These are phyloP conservation scores for Lagopus leucura DNA, from an alignment of 2,113 vertebrate species.

Conservation along the genomic window DNA sequence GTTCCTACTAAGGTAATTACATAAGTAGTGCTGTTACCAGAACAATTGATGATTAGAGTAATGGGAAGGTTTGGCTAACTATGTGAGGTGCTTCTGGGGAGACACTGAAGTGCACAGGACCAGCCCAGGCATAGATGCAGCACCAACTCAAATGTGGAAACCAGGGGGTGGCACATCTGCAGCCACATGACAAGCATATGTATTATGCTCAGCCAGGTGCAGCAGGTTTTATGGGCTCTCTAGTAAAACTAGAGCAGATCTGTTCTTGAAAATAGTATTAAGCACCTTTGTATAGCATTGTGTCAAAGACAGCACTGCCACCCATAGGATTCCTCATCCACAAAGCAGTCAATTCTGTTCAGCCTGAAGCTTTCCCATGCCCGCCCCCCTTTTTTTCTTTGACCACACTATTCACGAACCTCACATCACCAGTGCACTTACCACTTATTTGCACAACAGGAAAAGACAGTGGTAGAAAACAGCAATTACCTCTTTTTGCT, in stretches of 20 bases:
- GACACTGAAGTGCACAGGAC: rapidly evolving
- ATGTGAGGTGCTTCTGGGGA: neutral
- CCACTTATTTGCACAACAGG: neutral
- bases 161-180: neutral
- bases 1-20: neutral
- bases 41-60: neutral
- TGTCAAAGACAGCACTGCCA: rapidly evolving
- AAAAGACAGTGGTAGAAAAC: neutral
- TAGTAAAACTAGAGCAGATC: neutral
- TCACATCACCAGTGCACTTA: neutral
- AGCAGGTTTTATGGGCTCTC: neutral
- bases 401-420: neutral
- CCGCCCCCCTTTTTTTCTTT: neutral
- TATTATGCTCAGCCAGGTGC: neutral
- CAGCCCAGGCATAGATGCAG: rapidly evolving
- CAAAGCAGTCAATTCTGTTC: neutral
- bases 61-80: no score
- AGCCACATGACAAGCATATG: rapidly evolving
- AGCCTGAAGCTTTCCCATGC: neutral
- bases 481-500: neutral
- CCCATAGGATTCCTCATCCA: neutral
- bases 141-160: neutral
- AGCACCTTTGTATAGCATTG: neutral
- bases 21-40: neutral
- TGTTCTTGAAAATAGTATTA: neutral